Base-by-base conservation (phyloP, 2,888 invertebrate genomes). In the Dorcus parallelipipedus region DNA sequence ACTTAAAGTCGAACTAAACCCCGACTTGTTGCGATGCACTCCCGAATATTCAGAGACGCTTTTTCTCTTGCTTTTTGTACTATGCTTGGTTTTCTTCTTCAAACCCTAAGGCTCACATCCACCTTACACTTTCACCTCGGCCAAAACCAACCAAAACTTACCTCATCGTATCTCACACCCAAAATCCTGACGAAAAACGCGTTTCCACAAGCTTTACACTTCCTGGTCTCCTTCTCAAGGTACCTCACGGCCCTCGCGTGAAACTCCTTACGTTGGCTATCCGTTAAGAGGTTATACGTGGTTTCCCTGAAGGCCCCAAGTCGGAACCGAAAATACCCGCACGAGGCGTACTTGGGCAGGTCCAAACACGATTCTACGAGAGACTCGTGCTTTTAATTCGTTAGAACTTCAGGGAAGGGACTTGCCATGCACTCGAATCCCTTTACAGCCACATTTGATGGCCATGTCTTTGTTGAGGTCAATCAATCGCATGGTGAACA, bases 221-320 rank as follows among this genome's bases (percentile, higher is more conserved):
- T 80, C 51, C 80, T 79, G 0, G 85, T 84, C 66, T 83, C 82
- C 6, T 81, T 81, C 67, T 84, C 84, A 52, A 87, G 68, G 67
- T 82, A 86, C 54, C 82, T 74, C 23, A 86, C 73, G 0, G 86
- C 85, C 56, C 82, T 80, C 0, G 78, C 78, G 65, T 87, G 87
- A 72, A 85, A 81, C 59, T 84, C 84, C 43, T 81, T 81, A 72
- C 86, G 85, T 67, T 86, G 86, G 62, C 77, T 80, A 61, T 86
- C 85, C 0, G 86, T 86, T 42, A 87, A 72, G 49, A 86, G 73
- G 59, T 85, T 83, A 65, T 87, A 87, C 3, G 85, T 85, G 0
- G 83, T 84, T 14, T 83, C 81, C 23, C 83, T 79, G 69, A 87
- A 86, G 56, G 81, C 71, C 0, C 81, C 71, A 60, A 83, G 80